Base-by-base conservation (phyloP, 1,140 invertebrate species). In the Teleopsis dalmanni region DNA sequence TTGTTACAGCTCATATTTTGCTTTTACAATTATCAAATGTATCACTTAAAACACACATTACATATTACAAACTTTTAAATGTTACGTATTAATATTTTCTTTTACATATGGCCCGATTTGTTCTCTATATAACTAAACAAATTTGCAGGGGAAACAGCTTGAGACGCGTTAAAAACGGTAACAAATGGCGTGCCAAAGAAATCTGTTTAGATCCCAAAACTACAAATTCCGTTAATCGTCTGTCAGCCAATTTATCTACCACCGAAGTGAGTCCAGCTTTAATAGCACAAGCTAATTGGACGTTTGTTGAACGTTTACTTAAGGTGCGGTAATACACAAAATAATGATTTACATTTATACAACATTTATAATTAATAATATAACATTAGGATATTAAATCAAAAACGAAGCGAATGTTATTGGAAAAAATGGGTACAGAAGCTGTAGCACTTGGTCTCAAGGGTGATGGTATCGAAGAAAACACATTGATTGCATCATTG, bases 241-340 rank as follows among this genome's bases (percentile, higher is more conserved):
- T 65, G 3, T 70, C 67, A 22, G 66, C 67, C 2, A 70, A 70
- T 54, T 36, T 70, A 9, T 60, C 64, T 16, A 65, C 62, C 21
- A 57, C 64, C 13, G 67, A 70, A 42, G 58, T 70, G 19, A 70
- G 66, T 59, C 67, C 67, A 4, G 64, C 88, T 5, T 74, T 88
- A n/a, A 88, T 94, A 57, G 92, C 91, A n/a, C 92, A 97, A 72
- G 91, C 91, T 13, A 98, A 99, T 73, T 95, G 92, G 87, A 92
- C 90, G 33, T 99, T 99, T 76, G 94, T 99, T 16, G 92, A 98
- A 65, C 93, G 95, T 62, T 77, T 99, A 52, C 75, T 99, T 13
- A 93, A 93, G 81, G 91, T 94, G 77, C 22, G 26, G 44, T 27
- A 38, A 19, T 50, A 48, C 44, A n/a, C 18, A 40, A 46, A 27